A percentile compares a stretch with the other conserved stretches of the same genome.
phyloP scores from a whole-genome alignment of 2,888 invertebrate species.

The Drepana falcataria region DNA sequence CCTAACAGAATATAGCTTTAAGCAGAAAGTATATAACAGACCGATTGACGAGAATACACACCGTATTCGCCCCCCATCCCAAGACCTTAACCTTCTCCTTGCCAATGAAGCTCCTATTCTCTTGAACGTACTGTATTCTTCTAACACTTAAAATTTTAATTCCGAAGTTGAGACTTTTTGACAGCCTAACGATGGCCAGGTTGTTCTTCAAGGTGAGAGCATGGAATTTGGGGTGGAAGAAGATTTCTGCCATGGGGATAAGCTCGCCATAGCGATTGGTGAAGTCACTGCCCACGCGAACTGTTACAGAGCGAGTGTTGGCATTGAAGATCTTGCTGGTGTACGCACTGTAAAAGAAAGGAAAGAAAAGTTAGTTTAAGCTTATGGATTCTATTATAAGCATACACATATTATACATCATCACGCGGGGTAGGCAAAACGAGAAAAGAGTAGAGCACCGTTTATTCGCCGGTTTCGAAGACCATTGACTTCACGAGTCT shows the following conservation, averaged over 20 bases:
- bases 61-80: conserved; percentile 42
- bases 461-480: no score
- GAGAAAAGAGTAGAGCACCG: no score
- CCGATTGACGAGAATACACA: conserved; percentile 5
- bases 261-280: conserved; percentile 23
- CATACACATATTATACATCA: no score
- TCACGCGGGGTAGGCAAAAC: no score
- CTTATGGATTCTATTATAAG: no score
- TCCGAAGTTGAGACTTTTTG: neutral
- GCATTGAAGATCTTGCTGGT: conserved; percentile 17
- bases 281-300: conserved; percentile 35
- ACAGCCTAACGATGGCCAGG: conserved; percentile 27
- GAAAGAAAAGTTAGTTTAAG: neutral
- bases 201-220: conserved; percentile 29
- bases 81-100: conserved; percentile 23
- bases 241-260: conserved; percentile 20
- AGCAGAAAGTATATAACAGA: neutral
- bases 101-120: conserved; percentile 1
- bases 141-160: conserved; percentile 8
- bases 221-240: conserved; percentile 36
- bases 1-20: no score
- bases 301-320: conserved; percentile 16
- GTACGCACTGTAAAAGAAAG: conserved; percentile 20
- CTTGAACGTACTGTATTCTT: conserved; percentile 25
- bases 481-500: no score